A percentile compares a stretch with the other conserved stretches of the same genome.
Evolutionary conservation across 2,113 vertebrate species (phyloP).

Genomic region (Bubalus kerabau): DNA sequence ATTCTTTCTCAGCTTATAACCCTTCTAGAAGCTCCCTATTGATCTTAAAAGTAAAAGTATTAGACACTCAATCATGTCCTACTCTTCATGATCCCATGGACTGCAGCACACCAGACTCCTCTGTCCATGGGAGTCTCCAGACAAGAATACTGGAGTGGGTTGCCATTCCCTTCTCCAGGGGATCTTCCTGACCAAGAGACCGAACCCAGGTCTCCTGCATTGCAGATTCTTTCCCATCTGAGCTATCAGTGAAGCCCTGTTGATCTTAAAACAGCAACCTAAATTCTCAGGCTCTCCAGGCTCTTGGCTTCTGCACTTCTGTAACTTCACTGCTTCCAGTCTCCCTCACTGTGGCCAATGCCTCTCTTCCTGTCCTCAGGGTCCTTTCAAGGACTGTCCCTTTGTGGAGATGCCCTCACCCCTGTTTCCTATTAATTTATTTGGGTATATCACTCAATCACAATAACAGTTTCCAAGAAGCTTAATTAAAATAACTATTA

Average conservation of each 20-base stretch:
- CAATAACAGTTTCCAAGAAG: background rate
- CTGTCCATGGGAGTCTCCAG: background rate
- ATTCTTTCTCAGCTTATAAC: background rate
- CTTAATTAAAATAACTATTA: background rate
- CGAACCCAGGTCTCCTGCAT: background rate
- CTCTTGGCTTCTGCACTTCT: background rate
- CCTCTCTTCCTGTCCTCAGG: background rate
- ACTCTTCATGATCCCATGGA: background rate
- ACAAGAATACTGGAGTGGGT: background rate
- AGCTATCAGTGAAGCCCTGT: background rate
- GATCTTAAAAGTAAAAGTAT: background rate
- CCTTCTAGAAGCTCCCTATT: background rate
- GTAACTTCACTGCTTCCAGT: background rate
- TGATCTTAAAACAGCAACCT: background rate
- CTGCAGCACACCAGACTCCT: background rate
- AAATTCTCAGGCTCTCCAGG: background rate
- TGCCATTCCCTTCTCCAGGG: background rate
- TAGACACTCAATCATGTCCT: rapidly evolving
- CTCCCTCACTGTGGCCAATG: rapidly evolving
- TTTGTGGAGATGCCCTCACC: background rate
- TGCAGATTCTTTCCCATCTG: background rate
- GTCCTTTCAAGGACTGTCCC: background rate
- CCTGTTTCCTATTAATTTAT: background rate
- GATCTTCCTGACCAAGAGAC: background rate
- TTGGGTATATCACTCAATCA: background rate